phyloP scores from a whole-genome alignment of 92 coral and sea anemone genomes.

The Zoanthus sociatus region DNA sequence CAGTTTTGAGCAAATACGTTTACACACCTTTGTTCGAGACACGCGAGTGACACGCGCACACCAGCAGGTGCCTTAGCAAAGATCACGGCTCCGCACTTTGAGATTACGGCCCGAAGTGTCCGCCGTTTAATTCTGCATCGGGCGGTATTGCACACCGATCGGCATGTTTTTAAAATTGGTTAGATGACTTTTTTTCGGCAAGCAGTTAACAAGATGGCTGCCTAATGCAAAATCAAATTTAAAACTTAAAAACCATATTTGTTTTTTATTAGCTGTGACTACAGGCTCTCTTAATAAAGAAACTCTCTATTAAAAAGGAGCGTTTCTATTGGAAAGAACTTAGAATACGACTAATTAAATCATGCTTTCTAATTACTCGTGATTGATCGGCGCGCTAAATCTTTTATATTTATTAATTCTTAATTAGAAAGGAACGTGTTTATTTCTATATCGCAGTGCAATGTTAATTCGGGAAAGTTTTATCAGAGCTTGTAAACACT shows the following conservation, averaged over 20 bases:
- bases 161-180: not conserved
- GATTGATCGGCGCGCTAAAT: conserved; percentile 97
- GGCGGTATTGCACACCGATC: conserved; percentile 18
- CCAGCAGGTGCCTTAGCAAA: conserved; percentile 80
- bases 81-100: conserved; percentile 48
- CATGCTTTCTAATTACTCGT: conserved; percentile 86
- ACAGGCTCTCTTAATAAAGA: conserved; percentile 80
- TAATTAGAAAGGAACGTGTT: conserved; percentile 82
- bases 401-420: conserved; percentile 80
- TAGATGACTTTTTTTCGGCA: not conserved
- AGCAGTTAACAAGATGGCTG: conserved; percentile 82
- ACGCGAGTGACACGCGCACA: conserved; percentile 96
- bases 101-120: conserved; percentile 51
- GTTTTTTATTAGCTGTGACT: conserved; percentile 83
- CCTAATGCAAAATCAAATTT: conserved; percentile 79
- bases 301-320: conserved; percentile 75
- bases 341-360: conserved; percentile 94
- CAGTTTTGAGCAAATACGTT: conserved; percentile 76
- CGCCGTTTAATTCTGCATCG: conserved; percentile 49
- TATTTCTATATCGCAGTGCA: conserved; percentile 71
- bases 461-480: conserved; percentile 78
- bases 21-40: conserved; percentile 85
- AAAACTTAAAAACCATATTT: conserved; percentile 74
- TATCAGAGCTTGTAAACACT: conserved; percentile 71
- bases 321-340: conserved; percentile 85